phyloP scores from a whole-genome alignment of 2,797 vertebrate genomes.

The Stomatorhinus walkeri region DNA sequence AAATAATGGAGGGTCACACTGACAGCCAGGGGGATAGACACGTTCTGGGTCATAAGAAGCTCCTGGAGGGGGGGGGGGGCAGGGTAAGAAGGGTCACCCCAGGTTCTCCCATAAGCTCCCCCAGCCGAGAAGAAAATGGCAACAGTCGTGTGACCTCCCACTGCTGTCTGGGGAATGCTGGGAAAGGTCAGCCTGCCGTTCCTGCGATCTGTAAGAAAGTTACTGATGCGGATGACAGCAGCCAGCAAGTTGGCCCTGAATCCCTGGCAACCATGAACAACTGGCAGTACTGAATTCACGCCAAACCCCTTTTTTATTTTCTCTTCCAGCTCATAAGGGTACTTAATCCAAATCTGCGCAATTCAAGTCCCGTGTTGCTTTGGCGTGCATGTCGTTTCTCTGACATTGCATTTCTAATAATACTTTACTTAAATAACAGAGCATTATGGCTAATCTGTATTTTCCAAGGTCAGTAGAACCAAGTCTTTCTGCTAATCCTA shows the following conservation, averaged over 20 bases:
- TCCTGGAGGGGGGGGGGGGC: background rate
- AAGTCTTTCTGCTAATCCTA: conserved; percentile 28
- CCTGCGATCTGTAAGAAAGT: background rate
- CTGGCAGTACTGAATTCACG: background rate
- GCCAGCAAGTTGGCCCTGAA: background rate
- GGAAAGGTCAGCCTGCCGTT: background rate
- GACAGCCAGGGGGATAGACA: background rate
- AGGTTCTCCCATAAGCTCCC: background rate
- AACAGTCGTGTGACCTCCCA: conserved; percentile 12
- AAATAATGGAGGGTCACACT: background rate
- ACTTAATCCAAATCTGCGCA: background rate
- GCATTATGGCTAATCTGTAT: conserved; percentile 7
- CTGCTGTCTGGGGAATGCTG: conserved; percentile 3
- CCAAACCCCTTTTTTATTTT: background rate
- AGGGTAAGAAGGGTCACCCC: background rate
- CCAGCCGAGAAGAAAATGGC: conserved; percentile 12
- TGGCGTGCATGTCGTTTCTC: background rate
- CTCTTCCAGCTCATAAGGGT: background rate
- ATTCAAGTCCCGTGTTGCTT: background rate
- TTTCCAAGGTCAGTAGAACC: conserved; percentile 22
- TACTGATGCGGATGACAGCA: background rate
- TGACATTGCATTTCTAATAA: conserved; percentile 8
- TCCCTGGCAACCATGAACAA: background rate
- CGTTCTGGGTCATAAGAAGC: background rate
- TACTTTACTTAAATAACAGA: conserved; percentile 23